A percentile compares a stretch with the other conserved stretches of the same genome.
phyloP scores from a whole-genome alignment of 2,888 invertebrate genomes.

The Chalcosyrphus nemorum region DNA sequence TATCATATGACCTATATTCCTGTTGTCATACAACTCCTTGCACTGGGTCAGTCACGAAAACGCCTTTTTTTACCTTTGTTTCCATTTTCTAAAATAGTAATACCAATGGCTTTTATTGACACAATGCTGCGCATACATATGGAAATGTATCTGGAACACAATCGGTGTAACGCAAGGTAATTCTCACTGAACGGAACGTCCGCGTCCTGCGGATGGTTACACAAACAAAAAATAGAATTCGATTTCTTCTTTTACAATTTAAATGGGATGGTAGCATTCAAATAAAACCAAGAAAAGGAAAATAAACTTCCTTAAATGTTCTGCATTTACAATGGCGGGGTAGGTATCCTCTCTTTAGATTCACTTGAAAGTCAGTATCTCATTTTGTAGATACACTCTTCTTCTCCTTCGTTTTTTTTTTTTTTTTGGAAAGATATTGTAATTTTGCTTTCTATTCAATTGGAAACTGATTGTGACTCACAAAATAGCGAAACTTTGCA shows the following conservation, averaged over 20 bases:
- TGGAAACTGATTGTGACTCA: slow-evolving; percentile 72
- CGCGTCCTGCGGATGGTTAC: background rate
- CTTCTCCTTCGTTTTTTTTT: background rate
- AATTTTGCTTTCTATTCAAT: slow-evolving; percentile 72
- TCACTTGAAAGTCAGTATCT: slow-evolving; percentile 35
- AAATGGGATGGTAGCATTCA: background rate
- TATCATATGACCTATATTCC: slow-evolving; percentile 35
- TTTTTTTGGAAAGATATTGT: slow-evolving; percentile 57
- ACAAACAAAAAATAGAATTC: no score
- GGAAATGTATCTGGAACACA: background rate
- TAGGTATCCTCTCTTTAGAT: no score
- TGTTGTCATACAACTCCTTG: background rate
- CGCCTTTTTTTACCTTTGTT: slow-evolving; percentile 2
- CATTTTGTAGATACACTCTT: slow-evolving; percentile 15
- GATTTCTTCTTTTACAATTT: slow-evolving; percentile 37
- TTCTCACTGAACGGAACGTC: background rate
- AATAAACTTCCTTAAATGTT: slow-evolving; percentile 23
- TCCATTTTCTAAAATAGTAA: slow-evolving; percentile 9
- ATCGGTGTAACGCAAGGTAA: background rate
- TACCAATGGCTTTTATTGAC: slow-evolving; percentile 10
- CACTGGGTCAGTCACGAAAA: slow-evolving; percentile 52
- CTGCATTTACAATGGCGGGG: background rate
- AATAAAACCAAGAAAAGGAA: background rate
- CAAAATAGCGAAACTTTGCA: slow-evolving; percentile 66
- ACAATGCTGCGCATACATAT: background rate